A percentile compares a stretch with the other conserved stretches of the same genome.
phyloP scores from a whole-genome alignment of 2,888 invertebrate species.

The Atherix ibis region DNA sequence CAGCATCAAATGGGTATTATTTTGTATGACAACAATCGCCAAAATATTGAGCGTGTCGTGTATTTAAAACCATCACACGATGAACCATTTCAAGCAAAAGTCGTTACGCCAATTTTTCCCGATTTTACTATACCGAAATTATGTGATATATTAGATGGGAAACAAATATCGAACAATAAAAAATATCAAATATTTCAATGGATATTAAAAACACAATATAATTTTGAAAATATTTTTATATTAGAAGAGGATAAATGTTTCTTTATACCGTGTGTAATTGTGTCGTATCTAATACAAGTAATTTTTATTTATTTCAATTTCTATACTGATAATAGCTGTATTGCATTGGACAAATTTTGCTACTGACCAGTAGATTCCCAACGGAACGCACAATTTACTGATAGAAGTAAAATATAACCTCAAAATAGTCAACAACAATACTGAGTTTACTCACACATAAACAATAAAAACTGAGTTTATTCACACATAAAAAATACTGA shows the following conservation, averaged over 20 bases:
- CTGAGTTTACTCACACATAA: too few species aligned
- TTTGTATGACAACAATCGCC: too few species aligned
- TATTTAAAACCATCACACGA: slow-evolving; percentile 8
- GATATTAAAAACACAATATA: slow-evolving; percentile 1
- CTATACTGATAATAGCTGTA: too few species aligned
- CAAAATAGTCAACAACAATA: too few species aligned
- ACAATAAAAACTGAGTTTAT: too few species aligned
- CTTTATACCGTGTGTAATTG: slow-evolving; percentile 6
- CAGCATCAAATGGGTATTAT: too few species aligned
- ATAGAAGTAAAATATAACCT: too few species aligned
- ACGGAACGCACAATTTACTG: too few species aligned
- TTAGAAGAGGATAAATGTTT: slow-evolving; percentile 3
- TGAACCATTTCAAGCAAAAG: slow-evolving; percentile 6
- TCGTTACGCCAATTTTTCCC: slow-evolving; percentile 8
- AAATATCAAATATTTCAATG: too few species aligned
- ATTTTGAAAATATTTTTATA: slow-evolving; percentile 3
- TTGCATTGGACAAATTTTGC: too few species aligned
- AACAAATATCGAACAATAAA: slow-evolving; percentile 2
- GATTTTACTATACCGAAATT: slow-evolving; percentile 5
- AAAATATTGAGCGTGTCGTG: slow-evolving; percentile 1
- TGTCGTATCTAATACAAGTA: slow-evolving; percentile 8
- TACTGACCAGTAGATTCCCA: too few species aligned
- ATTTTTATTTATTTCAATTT: neutral
- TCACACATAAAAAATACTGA: too few species aligned
- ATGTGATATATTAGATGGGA: slow-evolving; percentile 4